Evolutionary conservation across 2,888 invertebrate species (phyloP), one percentile per base, ranked within the genome.

Genomic region (Epistrophe grossulariae): DNA sequence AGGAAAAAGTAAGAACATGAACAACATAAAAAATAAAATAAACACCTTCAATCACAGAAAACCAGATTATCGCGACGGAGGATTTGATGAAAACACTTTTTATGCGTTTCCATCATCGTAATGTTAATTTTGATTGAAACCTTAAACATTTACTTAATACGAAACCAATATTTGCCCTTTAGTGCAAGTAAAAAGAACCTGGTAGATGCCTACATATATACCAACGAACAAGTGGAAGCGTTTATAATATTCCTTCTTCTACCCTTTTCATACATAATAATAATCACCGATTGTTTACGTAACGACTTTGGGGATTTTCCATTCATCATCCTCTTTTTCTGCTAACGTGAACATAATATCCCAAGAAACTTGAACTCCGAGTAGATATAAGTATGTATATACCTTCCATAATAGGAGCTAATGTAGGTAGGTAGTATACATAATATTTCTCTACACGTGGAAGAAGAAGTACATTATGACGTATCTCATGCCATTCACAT

Each of bases 301-400:
- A 57, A 62, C 66, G 50, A 31, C 40, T 74, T 83, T 83, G 83
- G 83, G 79, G 71, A 87, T 87, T 87, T 87, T 87, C 79, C 87
- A 87, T 83, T 87, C 84, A 17, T 78, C 84, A 62, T 79, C 66
- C n/a, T 79, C 68, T 40, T 77, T 60, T 62, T 48, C 57, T 52
- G 64, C 55, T 24, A 59, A 70, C 52, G 43, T 68, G 55, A 66
- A 50, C 73, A 66, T 48, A 64, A 77, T 57, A 62, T 62, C 43
- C 35, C 19, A 62, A 62, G 62, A 62, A 62, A 62, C 62, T 62
- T 35, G 19, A 68, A 17, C 50, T 50, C 76, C 0, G 4, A n/a
- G 24, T 31, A 15, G 13, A 4, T 48, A 52, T 11, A 48, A 10
- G 17, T 19, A 15, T 2, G 15, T 13, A 11, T 52, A 11, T 50